Evolutionary conservation across 92 coral and sea anemone genomes (phyloP).

Genomic region (Galaxea fascicularis): DNA sequence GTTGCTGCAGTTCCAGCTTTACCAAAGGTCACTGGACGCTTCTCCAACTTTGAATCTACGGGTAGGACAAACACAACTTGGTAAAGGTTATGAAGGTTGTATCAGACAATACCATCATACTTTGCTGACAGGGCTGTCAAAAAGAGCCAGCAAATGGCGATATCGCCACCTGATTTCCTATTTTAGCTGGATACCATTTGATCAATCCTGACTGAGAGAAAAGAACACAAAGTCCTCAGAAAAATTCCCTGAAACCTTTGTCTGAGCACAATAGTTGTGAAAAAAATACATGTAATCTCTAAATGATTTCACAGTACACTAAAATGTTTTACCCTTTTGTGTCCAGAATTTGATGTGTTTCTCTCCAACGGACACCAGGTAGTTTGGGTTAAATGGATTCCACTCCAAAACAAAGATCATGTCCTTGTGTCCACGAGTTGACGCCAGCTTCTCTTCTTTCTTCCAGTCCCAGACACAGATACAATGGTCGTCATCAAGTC

Average conservation of each 20-base stretch:
- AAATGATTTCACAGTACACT: neutral
- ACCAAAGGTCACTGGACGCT: constrained; percentile 98
- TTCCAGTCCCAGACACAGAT: constrained; percentile 99
- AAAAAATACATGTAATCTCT: too few species aligned
- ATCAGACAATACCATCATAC: too few species aligned
- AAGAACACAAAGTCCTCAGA: too few species aligned
- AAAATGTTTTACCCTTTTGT: constrained; percentile 73
- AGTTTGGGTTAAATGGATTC: constrained; percentile 93
- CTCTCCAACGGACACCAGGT: constrained; percentile 96
- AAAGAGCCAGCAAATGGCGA: too few species aligned
- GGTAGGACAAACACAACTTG: neutral
- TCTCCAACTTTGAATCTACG: constrained; percentile 88
- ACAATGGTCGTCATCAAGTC: constrained; percentile 93
- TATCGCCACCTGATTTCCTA: too few species aligned
- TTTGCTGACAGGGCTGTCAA: too few species aligned
- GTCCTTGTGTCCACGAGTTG: constrained; percentile 96
- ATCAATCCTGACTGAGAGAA: too few species aligned
- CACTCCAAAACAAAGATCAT: constrained; percentile 96
- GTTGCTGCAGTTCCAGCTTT: constrained; percentile 98
- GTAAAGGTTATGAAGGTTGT: too few species aligned
- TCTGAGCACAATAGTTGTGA: too few species aligned
- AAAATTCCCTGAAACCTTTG: too few species aligned
- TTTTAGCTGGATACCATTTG: too few species aligned
- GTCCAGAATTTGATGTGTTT: constrained; percentile 99
- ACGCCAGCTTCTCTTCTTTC: constrained; percentile 92